Base-by-base conservation (phyloP, 2,797 vertebrate species). In the Silurus aristotelis region DNA sequence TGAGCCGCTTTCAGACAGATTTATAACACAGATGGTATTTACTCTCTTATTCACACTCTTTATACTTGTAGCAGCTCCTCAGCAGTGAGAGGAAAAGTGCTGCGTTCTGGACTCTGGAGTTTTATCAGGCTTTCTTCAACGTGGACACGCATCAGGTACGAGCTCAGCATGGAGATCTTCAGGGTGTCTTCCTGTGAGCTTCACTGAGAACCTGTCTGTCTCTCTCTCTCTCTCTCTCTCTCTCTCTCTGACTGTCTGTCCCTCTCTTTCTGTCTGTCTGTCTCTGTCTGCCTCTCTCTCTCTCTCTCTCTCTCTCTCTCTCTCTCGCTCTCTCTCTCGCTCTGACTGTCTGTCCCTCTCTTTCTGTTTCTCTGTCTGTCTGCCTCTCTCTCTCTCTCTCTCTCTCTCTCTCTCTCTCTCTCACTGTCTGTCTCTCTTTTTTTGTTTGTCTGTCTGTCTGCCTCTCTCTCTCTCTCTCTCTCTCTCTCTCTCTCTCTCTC, bases 61-160 rank as follows among this genome's bases (percentile, higher is more conserved):
- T 64, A 87, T 1, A 77, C 19, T 5, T 72, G 10, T 10, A 14
- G 14, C 84, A 99, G 98, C 95, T 99, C 89, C 96, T 99, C 86
- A 95, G 96, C 13, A 96, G 96, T 85, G 94, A 97, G 92, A 97
- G 95, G 94, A 97, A 96, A 94, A 96, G 90, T 90, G 93, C 93
- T 52, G 96, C 98, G 52, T 99, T 99, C 94, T 99, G 98, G 98
- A 97, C 97, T 0, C 98, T 99, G 93, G 97, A 98, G 43, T 99
- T 98, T 92, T 99, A 99, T 89, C 98, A 99, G 90, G 95, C 91
- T 0, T 98, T 98, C 90, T 99, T 99, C 19, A 96, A 99, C 88
- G 95, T 99, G 72, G 98, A 99, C 84, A 99, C 97, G 0, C 93
- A 95, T 89, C 97, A 99, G 92, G 98, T 99, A 94, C 90, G 87